Conservation (phyloP, 2,797 vertebrate species). For the Mus caroli region DNA sequence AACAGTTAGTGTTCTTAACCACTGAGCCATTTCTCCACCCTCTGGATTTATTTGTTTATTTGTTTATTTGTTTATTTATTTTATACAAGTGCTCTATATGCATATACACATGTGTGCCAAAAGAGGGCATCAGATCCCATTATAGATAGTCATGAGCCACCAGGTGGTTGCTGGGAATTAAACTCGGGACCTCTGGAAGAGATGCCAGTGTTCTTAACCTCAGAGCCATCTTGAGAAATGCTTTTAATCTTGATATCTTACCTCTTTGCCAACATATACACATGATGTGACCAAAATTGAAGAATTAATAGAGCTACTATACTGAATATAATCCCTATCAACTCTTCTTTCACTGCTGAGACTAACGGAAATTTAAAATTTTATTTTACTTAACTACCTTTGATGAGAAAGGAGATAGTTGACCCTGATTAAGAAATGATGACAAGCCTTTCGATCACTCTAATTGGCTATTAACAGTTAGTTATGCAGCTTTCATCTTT, state of each 20-base stretch:
- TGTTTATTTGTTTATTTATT: neutral
- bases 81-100: neutral
- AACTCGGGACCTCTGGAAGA: neutral
- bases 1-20: neutral
- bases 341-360: neutral
- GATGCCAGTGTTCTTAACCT: neutral
- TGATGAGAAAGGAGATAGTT: neutral
- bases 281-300: neutral
- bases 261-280: neutral
- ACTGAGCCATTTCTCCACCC: neutral
- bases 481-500: slow-evolving; percentile 62
- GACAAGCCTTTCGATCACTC: neutral
- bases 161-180: neutral
- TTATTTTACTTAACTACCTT: neutral
- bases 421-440: slow-evolving; percentile 22
- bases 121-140: neutral
- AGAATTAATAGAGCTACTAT: neutral
- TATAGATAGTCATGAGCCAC: neutral
- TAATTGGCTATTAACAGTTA: slow-evolving; percentile 68
- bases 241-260: neutral
- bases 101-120: neutral
- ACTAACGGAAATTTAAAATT: neutral
- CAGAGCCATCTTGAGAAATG: neutral
- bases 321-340: slow-evolving; percentile 33
- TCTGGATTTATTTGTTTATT: neutral